Evolutionary conservation across 2,888 invertebrate species (phyloP), one percentile per base, ranked within the genome.

Genomic region (Isotomurus palustris): DNA sequence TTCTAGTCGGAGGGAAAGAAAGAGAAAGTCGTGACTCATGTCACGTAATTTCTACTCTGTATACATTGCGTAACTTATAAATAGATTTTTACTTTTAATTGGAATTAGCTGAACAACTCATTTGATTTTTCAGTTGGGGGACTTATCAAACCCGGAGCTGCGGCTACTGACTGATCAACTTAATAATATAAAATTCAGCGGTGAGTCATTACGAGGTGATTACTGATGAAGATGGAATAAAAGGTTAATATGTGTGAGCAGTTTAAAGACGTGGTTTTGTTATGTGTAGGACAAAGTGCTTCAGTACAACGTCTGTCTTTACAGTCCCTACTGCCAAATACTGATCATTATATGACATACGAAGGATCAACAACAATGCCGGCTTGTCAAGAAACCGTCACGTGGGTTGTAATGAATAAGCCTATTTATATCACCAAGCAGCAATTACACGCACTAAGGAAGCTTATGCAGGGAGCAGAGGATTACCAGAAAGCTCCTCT

Each of bases 381-480:
- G 2, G 91, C 94, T 65, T 97, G 97, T 80, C 47, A 93, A 78
- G 97, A 97, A 79, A 96, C 96, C 24, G 95, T 96, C 78, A 95
- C 95, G 72, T 97, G 97, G 97, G 82, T 97, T 76, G 88, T 99
- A 73, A 82, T 95, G 76, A 97, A 97, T 80, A 94, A 93, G 78
- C 97, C 97, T 65, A 92, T 97, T 75, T 95, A 95, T 79, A 92
- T 96, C 76, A 94, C 94, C 65, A 90, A 89, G 79, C 91, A 93
- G 82, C 94, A 96, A 87, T 80, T 92, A 76, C 85, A 86, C 76
- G 88, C 82, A 64, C 79, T 93, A 71, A 80, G 91, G 71, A 83
- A 87, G 71, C 80, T 92, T 76, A 90, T 90, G 88, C 91, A 91
- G 76, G 91, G 92, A 64, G 89, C 89, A 75, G 84, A 84, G 72